Evolutionary conservation across 2,888 invertebrate genomes (phyloP), one percentile per base, ranked within the genome.

Genomic region (Sthenelais limicola): DNA sequence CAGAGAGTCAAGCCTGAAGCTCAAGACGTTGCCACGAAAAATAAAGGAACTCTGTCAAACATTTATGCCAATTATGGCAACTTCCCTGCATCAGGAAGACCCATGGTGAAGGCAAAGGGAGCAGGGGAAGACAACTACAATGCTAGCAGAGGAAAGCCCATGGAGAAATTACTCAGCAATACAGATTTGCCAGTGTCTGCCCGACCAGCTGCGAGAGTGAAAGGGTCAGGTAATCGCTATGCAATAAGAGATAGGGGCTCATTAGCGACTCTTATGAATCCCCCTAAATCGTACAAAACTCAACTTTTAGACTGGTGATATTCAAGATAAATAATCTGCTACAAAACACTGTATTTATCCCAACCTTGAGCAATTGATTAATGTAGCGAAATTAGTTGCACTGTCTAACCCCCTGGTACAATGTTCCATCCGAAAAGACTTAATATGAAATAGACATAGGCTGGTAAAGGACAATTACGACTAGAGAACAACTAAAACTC

Each of bases 1-100:
- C 52, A 67, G 15, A 66, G 75, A 49, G 76, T 77, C 4, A 62
- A 52, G 28, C 73, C 72, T 9, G 77, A 77, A 49, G 77, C 75
- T 3, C 47, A 72, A 38, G 75, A 71, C 35, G 68, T 26, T 30
- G 71, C 71, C 47, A 49, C 24, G 18, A 72, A 71, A 43, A 72
- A 72, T 38, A 47, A 38, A 26, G 77, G 77, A 15, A 73, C 71
- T 18, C 56, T 75, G 32, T 49, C 62, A 15, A 24, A 73, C 21
- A 30, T 73, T 9, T 32, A 51, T 26, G 9, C 15, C 18, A 74
- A 75, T 66, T 76, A 74, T 48, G 76, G 76, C 30, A 54, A 68
- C 12, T 28, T 62, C 18, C 74, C 74, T 15, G 1, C 15, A 4
- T 68, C 71, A 4, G 71, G 52, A 4, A 30, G 73, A 24, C 70